phyloP scores from a whole-genome alignment of 2,888 invertebrate genomes.

The Harmothoe impar region DNA sequence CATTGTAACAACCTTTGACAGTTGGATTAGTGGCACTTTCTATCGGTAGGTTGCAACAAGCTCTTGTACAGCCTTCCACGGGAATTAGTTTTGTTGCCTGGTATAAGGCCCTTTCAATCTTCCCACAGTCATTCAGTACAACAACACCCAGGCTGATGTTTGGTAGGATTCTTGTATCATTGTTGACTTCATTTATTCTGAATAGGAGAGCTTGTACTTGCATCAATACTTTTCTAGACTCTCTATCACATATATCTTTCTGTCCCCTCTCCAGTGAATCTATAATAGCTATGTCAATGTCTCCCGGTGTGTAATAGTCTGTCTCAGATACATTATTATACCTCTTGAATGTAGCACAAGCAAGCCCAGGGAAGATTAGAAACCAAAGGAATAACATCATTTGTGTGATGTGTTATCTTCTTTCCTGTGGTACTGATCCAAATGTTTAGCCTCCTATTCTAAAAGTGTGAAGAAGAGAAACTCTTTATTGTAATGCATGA shows the following conservation, averaged over 20 bases:
- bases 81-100: neutral
- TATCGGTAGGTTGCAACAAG: neutral
- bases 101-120: neutral
- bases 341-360: neutral
- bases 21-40: too few relatives aligned
- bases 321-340: neutral
- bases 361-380: neutral
- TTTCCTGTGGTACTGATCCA: too few relatives aligned
- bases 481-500: too few relatives aligned
- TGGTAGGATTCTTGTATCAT: neutral
- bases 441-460: too few relatives aligned
- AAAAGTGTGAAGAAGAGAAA: too few relatives aligned
- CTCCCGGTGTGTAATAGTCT: conserved; percentile 23
- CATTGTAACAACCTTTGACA: conserved; percentile 38
- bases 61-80: neutral
- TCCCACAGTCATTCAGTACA: neutral
- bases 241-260: neutral
- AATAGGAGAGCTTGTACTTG: neutral
- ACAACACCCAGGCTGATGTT: neutral
- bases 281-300: neutral
- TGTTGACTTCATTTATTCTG: conserved; percentile 25
- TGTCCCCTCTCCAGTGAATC: neutral
- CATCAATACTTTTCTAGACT: neutral
- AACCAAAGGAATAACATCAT: too few relatives aligned
- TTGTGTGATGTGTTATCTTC: too few relatives aligned